phyloP scores from a whole-genome alignment of 2,797 vertebrate genomes.

The Aselliscus stoliczkanus region DNA sequence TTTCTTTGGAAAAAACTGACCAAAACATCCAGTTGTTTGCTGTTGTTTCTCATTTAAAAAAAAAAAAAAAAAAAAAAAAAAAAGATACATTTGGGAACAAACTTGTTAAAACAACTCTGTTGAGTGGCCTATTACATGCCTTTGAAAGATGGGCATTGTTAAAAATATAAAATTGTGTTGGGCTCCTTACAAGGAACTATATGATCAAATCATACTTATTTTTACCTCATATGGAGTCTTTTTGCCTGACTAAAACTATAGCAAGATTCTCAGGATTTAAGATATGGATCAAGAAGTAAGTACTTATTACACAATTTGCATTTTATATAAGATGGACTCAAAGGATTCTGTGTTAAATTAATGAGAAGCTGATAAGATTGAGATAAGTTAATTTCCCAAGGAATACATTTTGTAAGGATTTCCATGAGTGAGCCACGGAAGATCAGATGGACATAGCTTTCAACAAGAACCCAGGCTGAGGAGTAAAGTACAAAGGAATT shows the following conservation, averaged over 20 bases:
- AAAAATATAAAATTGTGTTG: constrained; percentile 11
- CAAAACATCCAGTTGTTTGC: not conserved
- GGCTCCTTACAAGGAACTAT: not conserved
- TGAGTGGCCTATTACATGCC: not conserved
- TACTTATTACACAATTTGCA: not conserved
- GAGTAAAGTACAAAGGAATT: not conserved
- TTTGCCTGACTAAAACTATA: not conserved
- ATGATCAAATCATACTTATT: not conserved
- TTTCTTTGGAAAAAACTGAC: not conserved
- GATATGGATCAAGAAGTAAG: not conserved
- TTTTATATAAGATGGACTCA: constrained; percentile 18
- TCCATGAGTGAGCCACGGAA: not conserved
- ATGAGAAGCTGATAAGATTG: not conserved
- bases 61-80: not conserved
- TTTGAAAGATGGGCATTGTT: not conserved
- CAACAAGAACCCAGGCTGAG: not conserved
- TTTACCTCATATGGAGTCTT: not conserved
- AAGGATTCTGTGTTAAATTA: not conserved
- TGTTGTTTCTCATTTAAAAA: not conserved
- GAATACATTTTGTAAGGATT: not conserved
- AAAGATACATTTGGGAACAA: not conserved
- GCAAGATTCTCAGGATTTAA: constrained; percentile 15
- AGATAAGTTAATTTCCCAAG: not conserved
- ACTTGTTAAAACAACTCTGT: not conserved
- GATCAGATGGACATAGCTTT: not conserved